phyloP scores from a whole-genome alignment of 2,113 vertebrate genomes.

The Phrynosoma blainvillii region DNA sequence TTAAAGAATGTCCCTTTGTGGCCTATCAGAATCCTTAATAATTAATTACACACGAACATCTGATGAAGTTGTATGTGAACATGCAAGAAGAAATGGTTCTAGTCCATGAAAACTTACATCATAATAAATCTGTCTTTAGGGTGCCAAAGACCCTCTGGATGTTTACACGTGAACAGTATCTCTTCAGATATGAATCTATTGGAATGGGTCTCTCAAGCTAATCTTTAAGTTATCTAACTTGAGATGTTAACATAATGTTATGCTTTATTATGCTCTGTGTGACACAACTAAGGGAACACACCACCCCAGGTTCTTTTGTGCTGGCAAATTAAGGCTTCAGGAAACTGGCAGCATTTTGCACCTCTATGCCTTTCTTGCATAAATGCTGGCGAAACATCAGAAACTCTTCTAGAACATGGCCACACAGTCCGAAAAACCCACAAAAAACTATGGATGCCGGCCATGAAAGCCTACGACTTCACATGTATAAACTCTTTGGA shows the following conservation, averaged over 20 bases:
- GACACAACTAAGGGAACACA: neutral
- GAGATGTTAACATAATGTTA: conserved; percentile 2
- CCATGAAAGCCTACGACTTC: no score
- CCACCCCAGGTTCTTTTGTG: neutral
- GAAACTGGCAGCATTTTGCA: conserved; percentile 6
- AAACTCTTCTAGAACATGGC: no score
- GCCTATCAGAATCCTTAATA: neutral
- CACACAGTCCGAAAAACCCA: no score
- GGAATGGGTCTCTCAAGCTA: neutral
- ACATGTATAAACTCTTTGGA: neutral
- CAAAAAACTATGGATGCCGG: no score
- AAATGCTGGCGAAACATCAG: neutral
- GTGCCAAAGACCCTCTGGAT: neutral
- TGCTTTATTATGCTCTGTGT: neutral
- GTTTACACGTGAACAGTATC: conserved; percentile 8
- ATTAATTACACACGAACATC: neutral
- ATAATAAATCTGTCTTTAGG: neutral
- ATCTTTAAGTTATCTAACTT: conserved; percentile 2
- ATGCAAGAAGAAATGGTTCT: neutral
- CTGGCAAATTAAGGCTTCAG: neutral
- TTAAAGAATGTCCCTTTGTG: neutral
- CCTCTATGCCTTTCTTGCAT: neutral
- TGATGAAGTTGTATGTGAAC: neutral
- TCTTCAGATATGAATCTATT: neutral
- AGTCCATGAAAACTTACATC: neutral